Conservation (phyloP, 1,140 invertebrate species). For the Halyomorpha halys region DNA sequence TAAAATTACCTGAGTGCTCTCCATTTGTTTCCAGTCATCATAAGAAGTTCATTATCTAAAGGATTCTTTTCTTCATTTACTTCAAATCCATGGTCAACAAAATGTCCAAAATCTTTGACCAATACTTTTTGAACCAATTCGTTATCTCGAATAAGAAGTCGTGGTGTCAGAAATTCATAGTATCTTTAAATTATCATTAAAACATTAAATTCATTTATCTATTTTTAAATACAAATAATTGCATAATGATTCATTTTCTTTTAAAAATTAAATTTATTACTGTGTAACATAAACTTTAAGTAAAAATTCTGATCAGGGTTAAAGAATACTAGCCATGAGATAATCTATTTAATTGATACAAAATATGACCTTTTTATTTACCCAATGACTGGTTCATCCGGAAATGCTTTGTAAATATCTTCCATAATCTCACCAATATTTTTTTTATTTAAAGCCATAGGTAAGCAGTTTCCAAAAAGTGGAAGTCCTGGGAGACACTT, state of each 20-base stretch:
- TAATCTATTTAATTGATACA: background rate
- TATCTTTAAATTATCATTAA: background rate
- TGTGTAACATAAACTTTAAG: background rate
- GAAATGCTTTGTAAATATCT: background rate
- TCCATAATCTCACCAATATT: background rate
- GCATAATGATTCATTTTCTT: no score
- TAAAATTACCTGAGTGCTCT: conserved; percentile 45
- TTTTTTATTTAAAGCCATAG: background rate
- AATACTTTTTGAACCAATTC: conserved; percentile 33
- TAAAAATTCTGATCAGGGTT: background rate
- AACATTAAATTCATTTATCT: background rate
- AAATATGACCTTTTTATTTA: background rate
- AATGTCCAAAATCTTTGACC: conserved; percentile 35
- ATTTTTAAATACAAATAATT: background rate
- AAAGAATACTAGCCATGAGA: no score
- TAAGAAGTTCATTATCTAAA: conserved; percentile 16
- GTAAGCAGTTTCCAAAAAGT: background rate
- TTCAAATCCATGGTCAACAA: conserved; percentile 31
- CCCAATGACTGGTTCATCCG: background rate
- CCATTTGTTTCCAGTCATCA: conserved; percentile 32
- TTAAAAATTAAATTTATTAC: no score
- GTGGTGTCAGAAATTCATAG: conserved; percentile 28
- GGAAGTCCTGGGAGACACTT: background rate
- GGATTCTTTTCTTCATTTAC: conserved; percentile 27
- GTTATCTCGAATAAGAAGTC: conserved; percentile 35